Percentiles rank a stretch among this genome's conserved stretches.
Evolutionary conservation across 2,797 vertebrate species (phyloP).

Genomic region (Emydoidea blandingii): DNA sequence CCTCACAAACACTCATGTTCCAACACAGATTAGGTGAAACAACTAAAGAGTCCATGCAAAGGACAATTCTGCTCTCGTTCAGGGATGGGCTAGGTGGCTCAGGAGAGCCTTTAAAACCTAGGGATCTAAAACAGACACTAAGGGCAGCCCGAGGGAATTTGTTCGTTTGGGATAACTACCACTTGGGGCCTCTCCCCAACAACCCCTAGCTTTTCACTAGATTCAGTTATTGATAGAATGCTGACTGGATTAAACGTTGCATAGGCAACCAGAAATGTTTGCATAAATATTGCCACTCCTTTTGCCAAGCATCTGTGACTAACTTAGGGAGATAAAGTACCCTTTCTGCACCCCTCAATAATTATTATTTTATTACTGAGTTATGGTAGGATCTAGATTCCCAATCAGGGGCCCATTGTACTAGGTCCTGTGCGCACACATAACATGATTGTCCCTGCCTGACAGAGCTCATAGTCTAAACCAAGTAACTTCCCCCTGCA

Average conservation of each 20-base stretch:
- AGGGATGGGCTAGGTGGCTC: background rate
- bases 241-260: background rate
- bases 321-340: background rate
- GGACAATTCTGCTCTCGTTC: background rate
- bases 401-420: background rate
- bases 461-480: background rate
- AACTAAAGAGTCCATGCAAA: background rate
- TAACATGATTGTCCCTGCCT: background rate
- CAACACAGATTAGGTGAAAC: background rate
- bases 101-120: background rate
- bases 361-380: background rate
- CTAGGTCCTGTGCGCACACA: background rate
- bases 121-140: no score
- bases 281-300: background rate
- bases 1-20: background rate
- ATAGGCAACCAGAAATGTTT: background rate
- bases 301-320: background rate
- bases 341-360: background rate
- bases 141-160: background rate
- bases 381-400: background rate
- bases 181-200: background rate
- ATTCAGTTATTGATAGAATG: background rate
- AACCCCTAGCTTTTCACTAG: background rate
- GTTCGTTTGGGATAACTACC: background rate
- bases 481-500: background rate